phyloP scores from a whole-genome alignment of 2,888 invertebrate genomes.

The Carabus problematicus region DNA sequence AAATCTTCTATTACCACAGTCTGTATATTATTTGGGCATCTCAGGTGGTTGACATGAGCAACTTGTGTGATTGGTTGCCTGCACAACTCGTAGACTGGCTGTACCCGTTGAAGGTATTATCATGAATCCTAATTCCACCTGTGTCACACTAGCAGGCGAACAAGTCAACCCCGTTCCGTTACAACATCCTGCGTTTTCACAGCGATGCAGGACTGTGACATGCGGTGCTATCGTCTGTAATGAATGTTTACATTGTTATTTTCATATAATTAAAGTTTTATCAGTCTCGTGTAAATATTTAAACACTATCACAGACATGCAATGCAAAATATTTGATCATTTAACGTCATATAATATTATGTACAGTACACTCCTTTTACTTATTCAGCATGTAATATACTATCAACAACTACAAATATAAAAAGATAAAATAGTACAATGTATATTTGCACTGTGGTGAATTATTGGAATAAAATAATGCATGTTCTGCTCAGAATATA shows the following conservation, averaged over 20 bases:
- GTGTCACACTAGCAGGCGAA: slow-evolving; percentile 8
- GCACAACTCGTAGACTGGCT: slow-evolving; percentile 7
- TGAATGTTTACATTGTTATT: background rate
- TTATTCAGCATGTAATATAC: too few relatives aligned
- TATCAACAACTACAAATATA: too few relatives aligned
- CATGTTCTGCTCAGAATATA: too few relatives aligned
- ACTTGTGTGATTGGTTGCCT: slow-evolving; percentile 27
- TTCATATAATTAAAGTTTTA: too few relatives aligned
- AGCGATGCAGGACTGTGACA: slow-evolving; percentile 27
- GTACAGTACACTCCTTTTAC: too few relatives aligned
- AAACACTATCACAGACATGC: too few relatives aligned
- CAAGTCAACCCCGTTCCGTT: slow-evolving; percentile 9
- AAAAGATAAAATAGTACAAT: too few relatives aligned
- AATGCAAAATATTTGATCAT: too few relatives aligned
- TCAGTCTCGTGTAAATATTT: too few relatives aligned
- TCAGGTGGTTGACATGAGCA: slow-evolving; percentile 27
- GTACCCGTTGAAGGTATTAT: background rate
- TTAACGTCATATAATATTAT: too few relatives aligned
- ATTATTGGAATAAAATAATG: too few relatives aligned
- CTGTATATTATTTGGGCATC: slow-evolving; percentile 6
- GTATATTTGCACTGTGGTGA: too few relatives aligned
- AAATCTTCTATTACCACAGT: background rate
- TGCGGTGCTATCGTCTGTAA: slow-evolving; percentile 23
- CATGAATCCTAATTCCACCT: slow-evolving; percentile 20
- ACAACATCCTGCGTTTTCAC: slow-evolving; percentile 24